Percentiles rank a stretch among this genome's conserved stretches.
These are phyloP conservation scores for Triplophysa yarkandensis DNA, from an alignment of 2,797 vertebrate species.

Conservation along the genomic window DNA sequence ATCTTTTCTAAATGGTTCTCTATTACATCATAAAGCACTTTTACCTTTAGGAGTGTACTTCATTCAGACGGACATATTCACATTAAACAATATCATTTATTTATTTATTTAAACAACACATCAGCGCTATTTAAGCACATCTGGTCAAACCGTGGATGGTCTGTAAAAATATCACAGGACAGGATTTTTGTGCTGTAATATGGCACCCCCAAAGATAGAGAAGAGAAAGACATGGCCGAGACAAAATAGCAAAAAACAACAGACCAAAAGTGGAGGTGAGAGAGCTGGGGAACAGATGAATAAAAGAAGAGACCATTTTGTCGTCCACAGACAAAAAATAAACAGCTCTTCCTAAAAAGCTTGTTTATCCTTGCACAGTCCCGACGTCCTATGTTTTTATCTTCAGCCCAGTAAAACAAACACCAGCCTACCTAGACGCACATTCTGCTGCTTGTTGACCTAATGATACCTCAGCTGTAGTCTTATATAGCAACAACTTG, in stretches of 20 bases:
- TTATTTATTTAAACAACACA: not conserved
- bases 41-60: too few relatives aligned
- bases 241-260: not conserved
- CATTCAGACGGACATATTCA: too few relatives aligned
- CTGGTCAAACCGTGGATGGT: not conserved
- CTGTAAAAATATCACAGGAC: not conserved
- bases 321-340: conserved; percentile 51
- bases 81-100: too few relatives aligned
- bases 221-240: not conserved
- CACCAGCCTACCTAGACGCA: not conserved
- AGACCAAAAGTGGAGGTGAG: not conserved
- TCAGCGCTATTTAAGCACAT: not conserved
- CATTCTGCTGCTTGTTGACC: not conserved
- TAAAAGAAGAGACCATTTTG: conserved; percentile 39
- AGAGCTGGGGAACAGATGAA: conserved; percentile 19
- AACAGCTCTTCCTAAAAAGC: conserved; percentile 32
- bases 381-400: not conserved
- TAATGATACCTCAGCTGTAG: not conserved
- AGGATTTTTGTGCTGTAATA: not conserved
- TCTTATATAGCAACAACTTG: not conserved
- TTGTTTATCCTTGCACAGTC: conserved; percentile 8
- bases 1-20: too few relatives aligned
- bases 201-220: not conserved
- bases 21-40: too few relatives aligned
- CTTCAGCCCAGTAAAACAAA: conserved; percentile 21